A percentile compares a stretch with the other conserved stretches of the same genome.
Evolutionary conservation across 1,140 invertebrate genomes (phyloP).

Genomic region (Ceratoteleas bidentatus): DNA sequence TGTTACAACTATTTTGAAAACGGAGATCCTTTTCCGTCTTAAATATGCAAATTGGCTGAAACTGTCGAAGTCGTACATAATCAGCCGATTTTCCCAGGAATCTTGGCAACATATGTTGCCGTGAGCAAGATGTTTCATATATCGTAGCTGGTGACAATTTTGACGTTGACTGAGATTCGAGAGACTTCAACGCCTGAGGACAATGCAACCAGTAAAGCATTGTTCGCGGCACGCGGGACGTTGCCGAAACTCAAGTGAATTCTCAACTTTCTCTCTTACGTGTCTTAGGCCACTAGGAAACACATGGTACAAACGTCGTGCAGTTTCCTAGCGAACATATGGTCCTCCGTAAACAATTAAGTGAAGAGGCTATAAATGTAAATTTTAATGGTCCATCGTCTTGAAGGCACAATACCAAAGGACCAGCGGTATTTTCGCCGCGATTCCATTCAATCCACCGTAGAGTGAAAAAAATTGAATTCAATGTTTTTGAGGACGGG

Average conservation of each 20-base stretch:
- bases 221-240: slow-evolving; percentile 33
- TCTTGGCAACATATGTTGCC: slow-evolving; percentile 27
- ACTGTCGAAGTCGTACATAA: background rate
- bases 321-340: slow-evolving; percentile 53
- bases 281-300: slow-evolving; percentile 45
- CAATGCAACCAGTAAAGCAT: slow-evolving; percentile 56
- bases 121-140: slow-evolving; percentile 5
- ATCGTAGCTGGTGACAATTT: slow-evolving; percentile 44
- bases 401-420: slow-evolving; percentile 2
- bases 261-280: slow-evolving; percentile 52
- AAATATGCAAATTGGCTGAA: background rate
- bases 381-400: slow-evolving; percentile 35
- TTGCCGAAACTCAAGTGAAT: slow-evolving; percentile 52
- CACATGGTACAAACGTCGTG: slow-evolving; percentile 47
- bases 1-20: background rate
- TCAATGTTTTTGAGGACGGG: background rate
- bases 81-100: slow-evolving; percentile 5
- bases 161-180: slow-evolving; percentile 23
- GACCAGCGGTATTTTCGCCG: background rate
- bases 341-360: slow-evolving; percentile 47
- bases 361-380: slow-evolving; percentile 55
- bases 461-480: background rate
- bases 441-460: background rate
- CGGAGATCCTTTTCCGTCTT: background rate
- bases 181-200: slow-evolving; percentile 42